Conservation (phyloP, 2,113 vertebrate species). For the Anoplopoma fimbria region DNA sequence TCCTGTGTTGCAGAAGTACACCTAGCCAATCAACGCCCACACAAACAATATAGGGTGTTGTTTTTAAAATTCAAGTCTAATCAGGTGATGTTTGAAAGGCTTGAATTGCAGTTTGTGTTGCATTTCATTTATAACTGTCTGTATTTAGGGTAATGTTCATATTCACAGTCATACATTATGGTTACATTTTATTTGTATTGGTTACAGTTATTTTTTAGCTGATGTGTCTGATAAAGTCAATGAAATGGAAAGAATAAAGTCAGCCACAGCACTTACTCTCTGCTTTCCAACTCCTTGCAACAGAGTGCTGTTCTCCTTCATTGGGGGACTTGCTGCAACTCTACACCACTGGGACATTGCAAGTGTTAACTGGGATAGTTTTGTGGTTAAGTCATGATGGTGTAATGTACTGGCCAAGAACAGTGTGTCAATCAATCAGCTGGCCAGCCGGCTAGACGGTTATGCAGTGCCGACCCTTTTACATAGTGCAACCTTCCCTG, state of each 20-base stretch:
- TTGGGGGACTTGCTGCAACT: slow-evolving; percentile 44
- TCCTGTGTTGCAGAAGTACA: not conserved
- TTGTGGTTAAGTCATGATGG: slow-evolving; percentile 72
- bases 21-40: not conserved
- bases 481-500: slow-evolving; percentile 49
- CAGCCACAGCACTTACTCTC: not conserved
- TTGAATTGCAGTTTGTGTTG: not conserved
- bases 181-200: not conserved
- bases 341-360: slow-evolving; percentile 49
- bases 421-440: slow-evolving; percentile 61
- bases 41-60: not conserved
- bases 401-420: slow-evolving; percentile 63
- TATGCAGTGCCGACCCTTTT: slow-evolving; percentile 34
- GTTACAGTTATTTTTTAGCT: not conserved
- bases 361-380: slow-evolving; percentile 70
- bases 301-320: slow-evolving; percentile 17
- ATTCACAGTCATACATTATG: not conserved
- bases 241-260: not conserved
- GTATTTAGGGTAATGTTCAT: not conserved
- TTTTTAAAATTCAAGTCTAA: not conserved
- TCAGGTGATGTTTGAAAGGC: not conserved
- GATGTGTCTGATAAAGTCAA: not conserved
- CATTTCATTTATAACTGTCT: not conserved
- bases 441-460: slow-evolving; percentile 20
- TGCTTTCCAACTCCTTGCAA: not conserved